Evolutionary conservation across 2,113 vertebrate genomes (phyloP), one percentile per base, ranked within the genome.

Genomic region (Pedionomus torquatus): DNA sequence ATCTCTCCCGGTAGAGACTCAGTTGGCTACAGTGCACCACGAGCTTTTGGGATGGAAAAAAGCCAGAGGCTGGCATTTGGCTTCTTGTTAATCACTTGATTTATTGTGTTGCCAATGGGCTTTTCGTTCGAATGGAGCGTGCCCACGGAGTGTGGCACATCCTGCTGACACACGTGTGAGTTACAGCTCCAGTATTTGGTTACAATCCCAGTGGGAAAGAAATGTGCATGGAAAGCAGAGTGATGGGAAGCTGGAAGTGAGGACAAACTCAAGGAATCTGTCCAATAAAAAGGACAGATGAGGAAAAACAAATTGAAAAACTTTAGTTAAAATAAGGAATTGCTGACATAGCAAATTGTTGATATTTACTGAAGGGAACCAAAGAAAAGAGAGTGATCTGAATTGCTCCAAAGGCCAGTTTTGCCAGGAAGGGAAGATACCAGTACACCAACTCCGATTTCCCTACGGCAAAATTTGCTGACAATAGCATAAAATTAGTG

Each of bases 111-210:
- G 95, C 78, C 92, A 95, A 94, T 79, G 68, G 91, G 90, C 78
- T 96, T 97, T 96, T 82, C 87, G 95, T 92, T 84, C 94, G 54
- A 95, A 94, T 60, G 15, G 86, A 86, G 78, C 64, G 64, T 87
- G 81, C 81, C 90, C 61, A 95, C 81, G 65, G 88, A 92, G 61
- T 75, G 63, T 2, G 0, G 90, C 88, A 94, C 51, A 90, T 95
- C 96, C 83, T 81, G 83, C 91, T 91, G 97, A 95, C 55, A 94
- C 79, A 96, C 90, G 90, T 87, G 93, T 87, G 87, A 96, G 91
- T 91, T 97, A 96, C 93, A 95, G 84, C 44, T 90, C 91, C 93
- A 97, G 95, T 96, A 97, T 96, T 95, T 95, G 87, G 95, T 64
- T 87, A 97, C 85, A 94, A 39, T 85, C 94, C 93, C 96, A 94